Percentiles rank a stretch among this genome's conserved stretches.
Evolutionary conservation across 2,113 vertebrate species (phyloP).

Genomic region (Ptyas mucosa): DNA sequence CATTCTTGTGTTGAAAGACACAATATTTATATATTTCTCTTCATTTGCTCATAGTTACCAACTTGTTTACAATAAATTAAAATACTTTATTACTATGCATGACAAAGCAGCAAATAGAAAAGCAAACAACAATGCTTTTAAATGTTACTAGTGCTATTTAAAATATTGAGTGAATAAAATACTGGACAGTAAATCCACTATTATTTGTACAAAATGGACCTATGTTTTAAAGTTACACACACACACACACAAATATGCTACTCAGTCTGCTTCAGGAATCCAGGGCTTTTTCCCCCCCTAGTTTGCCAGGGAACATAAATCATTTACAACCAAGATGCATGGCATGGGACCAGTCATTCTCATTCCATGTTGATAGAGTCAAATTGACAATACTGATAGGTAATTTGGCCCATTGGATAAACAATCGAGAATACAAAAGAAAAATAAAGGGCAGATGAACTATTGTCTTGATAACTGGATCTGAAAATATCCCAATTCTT

Average conservation of each 20-base stretch:
- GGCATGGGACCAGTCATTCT: background rate
- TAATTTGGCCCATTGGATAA: background rate
- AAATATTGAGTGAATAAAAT: background rate
- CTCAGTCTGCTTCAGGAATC: background rate
- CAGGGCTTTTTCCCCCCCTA: background rate
- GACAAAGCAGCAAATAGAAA: background rate
- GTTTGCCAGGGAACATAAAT: background rate
- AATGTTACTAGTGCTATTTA: background rate
- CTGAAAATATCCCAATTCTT: background rate
- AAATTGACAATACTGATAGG: background rate
- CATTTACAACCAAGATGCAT: background rate
- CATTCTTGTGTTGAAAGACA: background rate
- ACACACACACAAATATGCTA: background rate
- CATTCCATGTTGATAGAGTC: background rate
- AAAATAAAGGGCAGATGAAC: background rate
- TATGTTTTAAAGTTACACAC: background rate
- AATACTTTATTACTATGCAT: background rate
- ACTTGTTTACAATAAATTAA: background rate
- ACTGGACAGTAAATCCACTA: background rate
- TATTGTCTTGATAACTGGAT: background rate
- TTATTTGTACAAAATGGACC: background rate
- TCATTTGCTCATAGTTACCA: background rate
- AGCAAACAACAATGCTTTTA: background rate
- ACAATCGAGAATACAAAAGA: background rate
- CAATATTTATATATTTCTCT: background rate